These are phyloP conservation scores for Paratilapia polleni DNA, from an alignment of 2,113 vertebrate genomes.

Conservation along the genomic window DNA sequence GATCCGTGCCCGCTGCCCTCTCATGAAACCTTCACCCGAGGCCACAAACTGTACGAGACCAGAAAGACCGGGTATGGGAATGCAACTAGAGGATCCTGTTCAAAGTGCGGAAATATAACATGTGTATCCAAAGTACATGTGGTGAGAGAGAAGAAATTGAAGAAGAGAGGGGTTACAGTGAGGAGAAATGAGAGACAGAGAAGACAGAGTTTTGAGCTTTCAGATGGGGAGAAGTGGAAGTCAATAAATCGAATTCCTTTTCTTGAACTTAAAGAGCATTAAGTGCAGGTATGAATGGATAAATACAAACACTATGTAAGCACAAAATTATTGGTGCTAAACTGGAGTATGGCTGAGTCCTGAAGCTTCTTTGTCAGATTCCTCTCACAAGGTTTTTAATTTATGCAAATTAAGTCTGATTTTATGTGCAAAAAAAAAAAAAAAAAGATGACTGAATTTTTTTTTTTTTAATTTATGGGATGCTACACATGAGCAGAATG, in stretches of 20 bases:
- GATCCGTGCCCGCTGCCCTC: conserved; percentile 20
- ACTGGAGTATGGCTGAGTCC: not conserved
- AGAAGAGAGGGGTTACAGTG: not conserved
- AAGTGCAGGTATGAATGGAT: not conserved
- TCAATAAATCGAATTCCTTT: not conserved
- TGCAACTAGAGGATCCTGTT: conserved; percentile 6
- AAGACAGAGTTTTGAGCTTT: not conserved
- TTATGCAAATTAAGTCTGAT: no score
- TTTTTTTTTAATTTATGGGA: no score
- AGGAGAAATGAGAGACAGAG: conserved; percentile 2
- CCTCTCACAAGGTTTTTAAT: no score
- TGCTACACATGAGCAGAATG: not conserved
- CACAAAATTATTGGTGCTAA: not conserved
- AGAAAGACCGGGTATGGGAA: conserved; percentile 15
- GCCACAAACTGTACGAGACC: conserved; percentile 13
- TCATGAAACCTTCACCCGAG: conserved; percentile 45
- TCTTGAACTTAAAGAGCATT: not conserved
- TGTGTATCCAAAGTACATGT: conserved; percentile 18
- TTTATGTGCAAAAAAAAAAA: no score
- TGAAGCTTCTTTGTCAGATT: no score
- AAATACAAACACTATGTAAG: not conserved
- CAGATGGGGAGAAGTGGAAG: not conserved
- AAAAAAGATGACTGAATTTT: no score
- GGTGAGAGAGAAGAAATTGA: conserved; percentile 10
- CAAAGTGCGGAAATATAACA: conserved; percentile 23